phyloP scores from a whole-genome alignment of 2,888 invertebrate genomes.

The Herminia tarsipennalis region DNA sequence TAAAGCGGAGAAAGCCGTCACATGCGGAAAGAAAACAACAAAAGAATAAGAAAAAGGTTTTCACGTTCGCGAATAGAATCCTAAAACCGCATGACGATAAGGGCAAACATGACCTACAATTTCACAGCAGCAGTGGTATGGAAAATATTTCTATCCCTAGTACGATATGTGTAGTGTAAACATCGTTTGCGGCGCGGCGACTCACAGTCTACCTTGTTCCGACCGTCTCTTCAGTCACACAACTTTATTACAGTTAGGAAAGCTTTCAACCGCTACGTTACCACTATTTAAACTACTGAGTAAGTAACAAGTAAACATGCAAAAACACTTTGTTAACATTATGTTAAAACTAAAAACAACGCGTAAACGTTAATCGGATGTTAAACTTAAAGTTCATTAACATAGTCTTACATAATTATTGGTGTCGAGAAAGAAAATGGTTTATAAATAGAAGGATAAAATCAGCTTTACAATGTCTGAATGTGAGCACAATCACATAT shows the following conservation, averaged over 20 bases:
- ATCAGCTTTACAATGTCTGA: no score
- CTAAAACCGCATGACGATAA: slow-evolving; percentile 8
- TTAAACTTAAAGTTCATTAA: no score
- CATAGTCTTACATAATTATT: no score
- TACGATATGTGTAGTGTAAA: slow-evolving; percentile 27
- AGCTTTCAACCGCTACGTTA: slow-evolving; percentile 22
- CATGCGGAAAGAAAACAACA: background rate
- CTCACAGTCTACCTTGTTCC: slow-evolving; percentile 32
- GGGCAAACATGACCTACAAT: slow-evolving; percentile 28
- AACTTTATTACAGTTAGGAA: slow-evolving; percentile 29
- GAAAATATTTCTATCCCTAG: slow-evolving; percentile 37
- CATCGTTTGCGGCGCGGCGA: slow-evolving; percentile 38
- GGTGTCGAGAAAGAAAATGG: no score
- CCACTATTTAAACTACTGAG: slow-evolving; percentile 9
- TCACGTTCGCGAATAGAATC: background rate
- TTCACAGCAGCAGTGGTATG: slow-evolving; percentile 18
- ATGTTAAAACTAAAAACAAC: no score
- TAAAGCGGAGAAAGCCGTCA: background rate
- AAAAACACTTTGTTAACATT: slow-evolving; percentile 4
- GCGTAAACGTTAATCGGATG: no score
- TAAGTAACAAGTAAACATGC: slow-evolving; percentile 24
- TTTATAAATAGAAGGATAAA: no score
- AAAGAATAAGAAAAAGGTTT: background rate
- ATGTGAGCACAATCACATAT: no score
- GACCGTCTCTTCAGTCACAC: slow-evolving; percentile 20